Evolutionary conservation across 2,888 invertebrate species (phyloP), one percentile per base, ranked within the genome.

Genomic region (Leuctra nigra): DNA sequence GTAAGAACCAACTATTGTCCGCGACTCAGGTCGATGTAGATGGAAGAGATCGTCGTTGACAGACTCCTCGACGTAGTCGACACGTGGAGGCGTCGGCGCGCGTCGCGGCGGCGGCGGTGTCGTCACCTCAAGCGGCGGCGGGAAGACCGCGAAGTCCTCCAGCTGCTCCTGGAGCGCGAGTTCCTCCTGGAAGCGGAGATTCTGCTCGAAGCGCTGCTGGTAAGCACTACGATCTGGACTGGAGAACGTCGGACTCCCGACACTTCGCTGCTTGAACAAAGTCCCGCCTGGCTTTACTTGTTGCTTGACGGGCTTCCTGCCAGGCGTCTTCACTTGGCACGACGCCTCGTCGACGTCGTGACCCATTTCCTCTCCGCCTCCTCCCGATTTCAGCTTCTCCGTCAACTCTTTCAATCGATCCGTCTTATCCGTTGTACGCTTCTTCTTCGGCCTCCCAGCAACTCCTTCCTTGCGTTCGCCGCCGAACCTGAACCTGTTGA

Each of bases 401-500:
- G 89, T 89, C 67, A 91, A 77, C 70, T 89, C 88, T 61, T 79
- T 78, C 58, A 86, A 74, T 59, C 81, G 76, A 72, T 87, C 86
- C 62, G 88, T 82, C 71, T 85, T 85, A 68, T 85, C 84, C 68
- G 82, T 64, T 50, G 61, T 65, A 29, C 66, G 63, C 41, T 62
- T 58, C 53, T 63, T 63, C 29, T 60, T 60, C 54, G 65, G 56
- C 36, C 53, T 54, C 44, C 59, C 55, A 57, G 60, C 54, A 56
- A 60, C 46, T 58, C 60, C 55, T 73, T 68, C 73, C 69, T 70
- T 74, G 73, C 71, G 74, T 74, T 71, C 52, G 38, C 81, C 75
- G 67, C 81, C 85, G 77, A 86, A 83, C 72, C 87, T 84, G 72
- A 84, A 80, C 73, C 84, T 86, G 70, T 86, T 86, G 74, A 88